Percentiles rank a stretch among this genome's conserved stretches.
Evolutionary conservation across 2,888 invertebrate genomes (phyloP).

Genomic region (Rhagium mordax): DNA sequence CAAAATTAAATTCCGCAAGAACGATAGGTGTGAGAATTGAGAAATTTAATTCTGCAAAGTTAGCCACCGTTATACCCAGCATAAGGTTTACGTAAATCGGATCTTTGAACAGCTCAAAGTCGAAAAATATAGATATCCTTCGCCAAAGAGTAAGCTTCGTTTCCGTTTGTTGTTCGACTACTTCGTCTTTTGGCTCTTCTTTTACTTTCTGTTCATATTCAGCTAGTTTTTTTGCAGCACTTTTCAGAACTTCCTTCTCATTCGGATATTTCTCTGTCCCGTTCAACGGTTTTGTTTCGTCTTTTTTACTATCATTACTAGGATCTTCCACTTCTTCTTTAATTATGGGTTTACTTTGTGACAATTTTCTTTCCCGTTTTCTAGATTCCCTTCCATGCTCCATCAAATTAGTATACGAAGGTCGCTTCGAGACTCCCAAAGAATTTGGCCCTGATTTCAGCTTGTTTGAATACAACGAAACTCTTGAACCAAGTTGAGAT

Average conservation of each 20-base stretch:
- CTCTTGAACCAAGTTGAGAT: conserved; percentile 63
- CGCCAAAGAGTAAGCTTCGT: conserved; percentile 70
- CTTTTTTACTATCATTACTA: conserved; percentile 26
- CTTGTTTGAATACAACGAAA: conserved; percentile 70
- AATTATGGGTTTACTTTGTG: conserved; percentile 54
- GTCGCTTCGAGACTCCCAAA: conserved; percentile 68
- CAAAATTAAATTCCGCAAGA: conserved; percentile 78
- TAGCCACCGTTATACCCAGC: conserved; percentile 80
- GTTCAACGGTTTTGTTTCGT: conserved; percentile 27
- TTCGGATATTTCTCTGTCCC: conserved; percentile 42
- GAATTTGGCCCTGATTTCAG: conserved; percentile 56
- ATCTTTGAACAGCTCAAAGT: conserved; percentile 80
- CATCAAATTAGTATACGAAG: conserved; percentile 59
- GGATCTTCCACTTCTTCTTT: conserved; percentile 56
- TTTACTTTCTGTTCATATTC: conserved; percentile 65
- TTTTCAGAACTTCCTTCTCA: conserved; percentile 75
- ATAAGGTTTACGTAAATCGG: conserved; percentile 80
- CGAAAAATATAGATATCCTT: conserved; percentile 78
- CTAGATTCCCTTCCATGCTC: conserved; percentile 53
- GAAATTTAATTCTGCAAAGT: conserved; percentile 82
- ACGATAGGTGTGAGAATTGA: conserved; percentile 83
- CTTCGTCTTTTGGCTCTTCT: conserved; percentile 38
- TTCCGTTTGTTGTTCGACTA: conserved; percentile 26
- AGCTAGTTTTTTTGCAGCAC: conserved; percentile 73
- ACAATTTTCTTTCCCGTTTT: conserved; percentile 52